phyloP scores from a whole-genome alignment of 1,140 invertebrate genomes.

The Saccostrea echinata region DNA sequence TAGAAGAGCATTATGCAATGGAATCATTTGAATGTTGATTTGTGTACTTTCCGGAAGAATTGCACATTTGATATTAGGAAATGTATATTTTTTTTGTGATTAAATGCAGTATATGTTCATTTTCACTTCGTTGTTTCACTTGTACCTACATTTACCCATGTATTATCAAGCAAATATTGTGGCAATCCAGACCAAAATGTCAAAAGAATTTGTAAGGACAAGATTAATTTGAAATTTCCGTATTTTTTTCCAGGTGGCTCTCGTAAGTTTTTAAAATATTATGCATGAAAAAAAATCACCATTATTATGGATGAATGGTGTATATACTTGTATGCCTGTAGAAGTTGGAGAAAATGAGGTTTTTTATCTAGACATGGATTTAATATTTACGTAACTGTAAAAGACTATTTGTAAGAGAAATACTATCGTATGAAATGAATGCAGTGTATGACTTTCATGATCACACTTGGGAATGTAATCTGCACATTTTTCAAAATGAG shows the following conservation, averaged over 20 bases:
- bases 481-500: conserved; percentile 1
- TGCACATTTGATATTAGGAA: conserved; percentile 25
- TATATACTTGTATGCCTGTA: conserved; percentile 4
- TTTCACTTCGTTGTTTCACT: not conserved
- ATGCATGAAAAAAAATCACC: conserved; percentile 20
- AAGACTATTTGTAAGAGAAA: not conserved
- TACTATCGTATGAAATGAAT: not conserved
- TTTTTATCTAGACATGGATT: not conserved
- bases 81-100: not conserved
- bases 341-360: not conserved
- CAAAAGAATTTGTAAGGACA: not conserved
- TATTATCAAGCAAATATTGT: conserved; percentile 16
- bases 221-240: not conserved
- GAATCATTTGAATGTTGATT: conserved; percentile 24
- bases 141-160: not conserved
- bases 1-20: conserved; percentile 9
- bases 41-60: conserved; percentile 9
- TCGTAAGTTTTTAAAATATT: conserved; percentile 28
- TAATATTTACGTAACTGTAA: not conserved
- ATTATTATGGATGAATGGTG: not conserved
- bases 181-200: not conserved
- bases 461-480: conserved; percentile 5
- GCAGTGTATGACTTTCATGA: not conserved
- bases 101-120: conserved; percentile 24
- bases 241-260: conserved; percentile 17